phyloP scores from a whole-genome alignment of 2,113 vertebrate species.

The Pterocles orientalis region DNA sequence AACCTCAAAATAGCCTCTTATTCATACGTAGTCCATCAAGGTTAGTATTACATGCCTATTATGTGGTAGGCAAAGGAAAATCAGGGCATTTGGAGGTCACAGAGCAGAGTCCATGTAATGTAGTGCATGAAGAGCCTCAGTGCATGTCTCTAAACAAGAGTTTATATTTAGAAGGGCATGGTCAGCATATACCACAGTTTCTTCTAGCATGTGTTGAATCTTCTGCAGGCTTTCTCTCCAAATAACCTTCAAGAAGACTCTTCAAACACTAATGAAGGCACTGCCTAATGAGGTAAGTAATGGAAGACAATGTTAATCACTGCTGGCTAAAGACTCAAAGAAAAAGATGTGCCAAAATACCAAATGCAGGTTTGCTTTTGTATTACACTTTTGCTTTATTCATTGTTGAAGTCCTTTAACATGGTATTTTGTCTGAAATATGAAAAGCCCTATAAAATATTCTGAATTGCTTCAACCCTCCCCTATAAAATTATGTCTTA shows the following conservation, averaged over 20 bases:
- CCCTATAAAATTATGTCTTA: not conserved
- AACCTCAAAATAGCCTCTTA: constrained; percentile 49
- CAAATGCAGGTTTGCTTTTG: not conserved
- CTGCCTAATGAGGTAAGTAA: constrained; percentile 1
- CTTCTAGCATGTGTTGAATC: not conserved
- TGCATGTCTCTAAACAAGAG: constrained; percentile 8
- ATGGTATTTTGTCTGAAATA: not conserved
- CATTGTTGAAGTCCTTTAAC: not conserved
- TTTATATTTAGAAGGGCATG: constrained; percentile 58
- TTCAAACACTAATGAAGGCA: not conserved
- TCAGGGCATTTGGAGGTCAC: constrained; percentile 46
- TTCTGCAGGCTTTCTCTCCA: constrained; percentile 6
- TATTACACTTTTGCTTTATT: not conserved
- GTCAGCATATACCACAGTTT: constrained; percentile 31
- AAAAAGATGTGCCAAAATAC: not conserved
- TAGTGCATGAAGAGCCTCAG: not conserved
- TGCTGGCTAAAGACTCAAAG: not conserved
- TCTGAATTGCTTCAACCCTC: not conserved
- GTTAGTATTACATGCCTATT: constrained; percentile 43
- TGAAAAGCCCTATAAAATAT: not conserved
- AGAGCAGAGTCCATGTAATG: not conserved
- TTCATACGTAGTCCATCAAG: not conserved
- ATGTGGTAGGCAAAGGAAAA: constrained; percentile 35
- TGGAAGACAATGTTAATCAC: not conserved
- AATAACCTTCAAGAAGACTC: not conserved